Evolutionary conservation across 2,888 invertebrate genomes (phyloP).

Genomic region (Hofmannophila pseudospretella): DNA sequence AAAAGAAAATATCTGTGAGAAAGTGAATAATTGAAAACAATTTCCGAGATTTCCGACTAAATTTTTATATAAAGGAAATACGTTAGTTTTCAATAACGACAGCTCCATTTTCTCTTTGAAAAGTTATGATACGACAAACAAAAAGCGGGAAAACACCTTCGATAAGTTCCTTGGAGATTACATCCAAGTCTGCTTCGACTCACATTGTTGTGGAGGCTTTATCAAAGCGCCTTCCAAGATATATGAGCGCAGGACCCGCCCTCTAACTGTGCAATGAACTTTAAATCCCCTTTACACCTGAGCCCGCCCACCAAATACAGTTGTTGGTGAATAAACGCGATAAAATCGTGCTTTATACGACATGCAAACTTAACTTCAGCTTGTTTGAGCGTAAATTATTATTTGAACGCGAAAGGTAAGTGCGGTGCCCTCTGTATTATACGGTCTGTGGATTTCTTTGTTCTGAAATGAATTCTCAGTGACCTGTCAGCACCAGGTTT

Average conservation of each 20-base stretch:
- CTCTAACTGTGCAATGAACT: conserved; percentile 69
- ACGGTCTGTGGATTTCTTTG: conserved; percentile 11
- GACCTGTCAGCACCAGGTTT: conserved; percentile 22
- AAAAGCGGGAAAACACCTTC: conserved; percentile 19
- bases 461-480: conserved; percentile 16
- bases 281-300: conserved; percentile 69
- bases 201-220: conserved; percentile 48
- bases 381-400: conserved; percentile 42
- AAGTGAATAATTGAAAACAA: not conserved
- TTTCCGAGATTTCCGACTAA: not conserved
- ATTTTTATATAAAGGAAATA: not conserved
- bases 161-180: conserved; percentile 38
- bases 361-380: conserved; percentile 49
- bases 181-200: conserved; percentile 35
- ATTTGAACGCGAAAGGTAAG: conserved; percentile 20
- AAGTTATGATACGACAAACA: conserved; percentile 19
- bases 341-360: conserved; percentile 58
- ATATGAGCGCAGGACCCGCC: conserved; percentile 59
- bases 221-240: conserved; percentile 60
- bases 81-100: not conserved
- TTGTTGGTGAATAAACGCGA: conserved; percentile 59
- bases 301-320: conserved; percentile 64
- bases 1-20: no score
- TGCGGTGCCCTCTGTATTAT: conserved; percentile 18
- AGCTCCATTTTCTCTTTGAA: not conserved